These are phyloP conservation scores for Odocoileus virginianus DNA, from an alignment of 2,113 vertebrate genomes.

Conservation along the genomic window DNA sequence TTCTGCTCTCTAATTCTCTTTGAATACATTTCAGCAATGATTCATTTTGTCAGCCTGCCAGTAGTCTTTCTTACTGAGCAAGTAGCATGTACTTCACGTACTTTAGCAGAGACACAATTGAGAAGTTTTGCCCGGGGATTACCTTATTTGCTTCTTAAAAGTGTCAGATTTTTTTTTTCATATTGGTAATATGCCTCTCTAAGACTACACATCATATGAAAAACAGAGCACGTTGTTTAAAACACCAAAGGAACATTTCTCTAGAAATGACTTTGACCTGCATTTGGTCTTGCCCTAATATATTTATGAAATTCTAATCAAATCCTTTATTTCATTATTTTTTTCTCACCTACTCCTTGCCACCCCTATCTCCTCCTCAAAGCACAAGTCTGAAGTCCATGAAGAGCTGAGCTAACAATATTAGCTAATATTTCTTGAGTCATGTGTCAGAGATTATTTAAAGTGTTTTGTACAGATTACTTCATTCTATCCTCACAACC, in stretches of 20 bases:
- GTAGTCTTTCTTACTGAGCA: neutral
- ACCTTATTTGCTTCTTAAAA: neutral
- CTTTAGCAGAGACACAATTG: constrained; percentile 1
- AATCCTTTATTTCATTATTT: neutral
- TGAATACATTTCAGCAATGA: constrained; percentile 53
- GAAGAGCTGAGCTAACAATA: neutral
- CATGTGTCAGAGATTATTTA: neutral
- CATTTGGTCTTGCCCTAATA: neutral
- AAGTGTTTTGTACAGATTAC: neutral
- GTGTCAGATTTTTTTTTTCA: neutral
- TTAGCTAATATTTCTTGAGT: neutral
- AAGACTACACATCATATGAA: neutral
- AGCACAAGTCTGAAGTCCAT: neutral
- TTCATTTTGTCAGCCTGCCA: constrained; percentile 63
- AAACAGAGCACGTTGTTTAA: constrained; percentile 6
- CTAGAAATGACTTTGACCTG: neutral
- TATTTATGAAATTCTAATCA: neutral
- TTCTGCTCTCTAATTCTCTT: constrained; percentile 39
- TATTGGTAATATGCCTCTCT: neutral
- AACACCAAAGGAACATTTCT: neutral
- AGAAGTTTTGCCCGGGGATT: neutral
- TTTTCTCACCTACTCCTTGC: neutral
- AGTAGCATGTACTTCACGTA: constrained; percentile 59
- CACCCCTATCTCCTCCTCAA: neutral
- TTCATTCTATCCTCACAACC: neutral